Conservation (phyloP, 64 coral and sea anemone genomes). For the Actinia equina region DNA sequence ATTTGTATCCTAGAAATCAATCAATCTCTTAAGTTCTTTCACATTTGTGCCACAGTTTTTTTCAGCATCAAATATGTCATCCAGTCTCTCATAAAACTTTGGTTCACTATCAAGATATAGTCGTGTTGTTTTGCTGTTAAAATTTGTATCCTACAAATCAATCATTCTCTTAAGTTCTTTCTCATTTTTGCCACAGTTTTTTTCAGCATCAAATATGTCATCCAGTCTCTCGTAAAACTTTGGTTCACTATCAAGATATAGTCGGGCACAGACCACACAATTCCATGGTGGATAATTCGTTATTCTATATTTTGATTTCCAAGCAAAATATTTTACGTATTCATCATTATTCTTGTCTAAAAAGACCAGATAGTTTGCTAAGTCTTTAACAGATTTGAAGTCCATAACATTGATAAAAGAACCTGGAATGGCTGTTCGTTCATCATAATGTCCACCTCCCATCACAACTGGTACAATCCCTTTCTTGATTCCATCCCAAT, state of each 20-base stretch:
- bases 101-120: too few relatives aligned
- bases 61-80: too few relatives aligned
- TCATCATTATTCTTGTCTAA: constrained; percentile 48
- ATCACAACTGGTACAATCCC: constrained; percentile 46
- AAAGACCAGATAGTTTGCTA: constrained; percentile 54
- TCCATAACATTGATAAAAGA: constrained; percentile 65
- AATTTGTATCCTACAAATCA: neutral
- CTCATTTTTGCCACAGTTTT: neutral
- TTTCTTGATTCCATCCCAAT: constrained; percentile 47
- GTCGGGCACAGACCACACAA: constrained; percentile 16
- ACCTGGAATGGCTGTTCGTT: constrained; percentile 36
- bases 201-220: neutral
- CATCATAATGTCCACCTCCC: constrained; percentile 47
- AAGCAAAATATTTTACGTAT: constrained; percentile 51
- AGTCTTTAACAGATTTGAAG: constrained; percentile 37
- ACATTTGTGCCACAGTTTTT: too few relatives aligned
- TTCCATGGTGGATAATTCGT: constrained; percentile 17
- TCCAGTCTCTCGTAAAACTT: constrained; percentile 22
- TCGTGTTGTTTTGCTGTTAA: too few relatives aligned
- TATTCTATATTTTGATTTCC: constrained; percentile 41
- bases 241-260: neutral
- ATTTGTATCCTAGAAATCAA: too few relatives aligned
- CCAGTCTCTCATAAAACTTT: too few relatives aligned
- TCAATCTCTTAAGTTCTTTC: too few relatives aligned
- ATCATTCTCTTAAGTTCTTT: neutral